Evolutionary conservation across 2,113 vertebrate genomes (phyloP).

Genomic region (Apistogramma diplotaenia): DNA sequence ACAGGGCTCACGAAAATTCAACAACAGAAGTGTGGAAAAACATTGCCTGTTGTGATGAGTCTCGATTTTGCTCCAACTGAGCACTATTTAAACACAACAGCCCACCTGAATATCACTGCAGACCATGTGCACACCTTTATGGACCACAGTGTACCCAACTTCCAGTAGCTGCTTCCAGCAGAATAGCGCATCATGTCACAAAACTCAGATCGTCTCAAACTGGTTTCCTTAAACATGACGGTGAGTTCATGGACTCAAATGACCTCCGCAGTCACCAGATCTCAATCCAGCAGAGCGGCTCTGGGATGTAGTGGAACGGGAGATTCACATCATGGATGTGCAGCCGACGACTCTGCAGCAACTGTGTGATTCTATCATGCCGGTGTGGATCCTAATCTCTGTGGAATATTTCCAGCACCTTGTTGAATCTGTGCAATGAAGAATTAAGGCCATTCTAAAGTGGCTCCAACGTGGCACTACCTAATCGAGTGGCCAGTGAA

Average conservation of each 20-base stretch:
- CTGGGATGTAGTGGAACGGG: not conserved
- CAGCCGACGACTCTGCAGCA: not conserved
- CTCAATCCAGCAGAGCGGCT: not conserved
- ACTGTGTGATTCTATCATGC: not conserved
- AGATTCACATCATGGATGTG: not conserved
- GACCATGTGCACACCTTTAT: not conserved
- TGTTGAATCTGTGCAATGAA: not conserved
- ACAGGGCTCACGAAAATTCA: not conserved
- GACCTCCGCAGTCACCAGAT: not conserved
- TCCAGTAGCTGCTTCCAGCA: not conserved
- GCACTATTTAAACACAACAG: not conserved
- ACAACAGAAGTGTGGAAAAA: not conserved
- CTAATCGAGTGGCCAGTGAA: accelerated
- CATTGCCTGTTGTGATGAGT: not conserved
- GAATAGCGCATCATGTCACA: not conserved
- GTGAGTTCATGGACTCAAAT: not conserved
- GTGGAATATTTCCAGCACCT: not conserved
- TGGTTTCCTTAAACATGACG: not conserved
- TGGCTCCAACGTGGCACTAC: not conserved
- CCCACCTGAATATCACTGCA: not conserved
- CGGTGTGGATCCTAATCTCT: not conserved
- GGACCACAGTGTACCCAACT: not conserved
- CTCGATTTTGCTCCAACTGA: not conserved
- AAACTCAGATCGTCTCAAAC: not conserved
- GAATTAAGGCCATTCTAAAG: not conserved